Evolutionary conservation across 1,140 invertebrate species (phyloP).

Genomic region (Hyphantria cunea): DNA sequence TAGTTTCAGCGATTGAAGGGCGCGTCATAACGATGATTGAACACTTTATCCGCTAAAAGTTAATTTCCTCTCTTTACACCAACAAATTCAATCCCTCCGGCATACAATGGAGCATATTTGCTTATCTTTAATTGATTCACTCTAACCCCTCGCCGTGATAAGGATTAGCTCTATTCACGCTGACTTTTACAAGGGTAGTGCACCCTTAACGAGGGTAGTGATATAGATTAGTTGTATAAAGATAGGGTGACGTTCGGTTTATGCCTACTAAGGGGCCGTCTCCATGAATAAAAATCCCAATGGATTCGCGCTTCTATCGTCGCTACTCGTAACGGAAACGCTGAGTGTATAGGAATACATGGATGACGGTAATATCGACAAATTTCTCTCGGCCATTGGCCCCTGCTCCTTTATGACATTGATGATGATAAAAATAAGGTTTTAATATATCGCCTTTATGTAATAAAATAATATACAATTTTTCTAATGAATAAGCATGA

Average conservation of each 20-base stretch:
- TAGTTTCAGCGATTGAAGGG: constrained; percentile 51
- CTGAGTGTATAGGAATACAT: too few relatives aligned
- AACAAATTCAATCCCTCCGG: constrained; percentile 67
- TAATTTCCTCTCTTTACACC: constrained; percentile 76
- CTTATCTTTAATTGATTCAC: constrained; percentile 81
- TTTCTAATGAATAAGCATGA: too few relatives aligned
- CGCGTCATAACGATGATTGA: constrained; percentile 64
- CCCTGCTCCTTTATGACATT: too few relatives aligned
- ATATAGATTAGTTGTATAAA: constrained; percentile 41
- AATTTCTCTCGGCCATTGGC: too few relatives aligned
- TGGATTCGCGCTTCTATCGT: too few relatives aligned
- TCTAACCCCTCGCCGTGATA: constrained; percentile 70
- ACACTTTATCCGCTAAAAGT: constrained; percentile 71
- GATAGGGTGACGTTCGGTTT: neutral
- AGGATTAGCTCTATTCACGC: constrained; percentile 78
- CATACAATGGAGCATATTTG: constrained; percentile 76
- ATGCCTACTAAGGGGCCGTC: too few relatives aligned
- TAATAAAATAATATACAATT: too few relatives aligned
- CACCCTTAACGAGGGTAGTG: constrained; percentile 66
- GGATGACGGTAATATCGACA: too few relatives aligned
- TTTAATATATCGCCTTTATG: too few relatives aligned
- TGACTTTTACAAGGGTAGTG: constrained; percentile 78
- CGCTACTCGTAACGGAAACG: too few relatives aligned
- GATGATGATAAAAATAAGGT: too few relatives aligned
- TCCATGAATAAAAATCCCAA: too few relatives aligned